phyloP scores from a whole-genome alignment of 2,797 vertebrate species.

The Spatula clypeata region DNA sequence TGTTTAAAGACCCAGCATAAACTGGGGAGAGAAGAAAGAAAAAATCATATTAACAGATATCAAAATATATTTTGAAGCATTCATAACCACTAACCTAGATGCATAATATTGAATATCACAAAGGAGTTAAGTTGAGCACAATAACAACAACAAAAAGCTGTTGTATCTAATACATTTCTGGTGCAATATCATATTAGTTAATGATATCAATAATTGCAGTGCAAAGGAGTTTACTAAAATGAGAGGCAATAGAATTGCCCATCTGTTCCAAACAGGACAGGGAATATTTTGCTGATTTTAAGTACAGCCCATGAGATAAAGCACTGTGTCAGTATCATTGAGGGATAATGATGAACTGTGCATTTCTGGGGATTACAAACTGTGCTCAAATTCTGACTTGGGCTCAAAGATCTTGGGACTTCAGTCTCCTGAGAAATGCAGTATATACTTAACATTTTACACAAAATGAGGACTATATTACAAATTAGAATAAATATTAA shows the following conservation, averaged over 20 bases:
- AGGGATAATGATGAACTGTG: not conserved
- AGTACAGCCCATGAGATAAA: not conserved
- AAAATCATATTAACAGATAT: not conserved
- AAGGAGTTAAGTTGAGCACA: not conserved
- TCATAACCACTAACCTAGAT: not conserved
- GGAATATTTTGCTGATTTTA: not conserved
- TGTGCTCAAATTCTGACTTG: not conserved
- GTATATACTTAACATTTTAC: not conserved
- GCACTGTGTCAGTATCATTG: not conserved
- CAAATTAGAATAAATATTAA: conserved; percentile 2
- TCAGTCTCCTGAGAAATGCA: not conserved
- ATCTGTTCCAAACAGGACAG: not conserved
- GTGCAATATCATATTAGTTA: not conserved
- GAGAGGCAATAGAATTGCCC: not conserved
- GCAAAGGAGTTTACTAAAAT: conserved; percentile 15
- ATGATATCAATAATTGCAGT: conserved; percentile 5
- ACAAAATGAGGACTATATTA: not conserved
- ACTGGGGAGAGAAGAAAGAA: not conserved
- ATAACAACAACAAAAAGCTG: not conserved
- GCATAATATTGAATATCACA: not conserved
- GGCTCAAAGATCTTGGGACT: not conserved
- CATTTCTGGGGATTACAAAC: not conserved
- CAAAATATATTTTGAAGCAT: not conserved
- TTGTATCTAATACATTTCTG: conserved; percentile 1
- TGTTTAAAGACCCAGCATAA: conserved; percentile 1